These are phyloP conservation scores for Scolopax mira DNA, from an alignment of 2,113 vertebrate species.

Conservation along the genomic window DNA sequence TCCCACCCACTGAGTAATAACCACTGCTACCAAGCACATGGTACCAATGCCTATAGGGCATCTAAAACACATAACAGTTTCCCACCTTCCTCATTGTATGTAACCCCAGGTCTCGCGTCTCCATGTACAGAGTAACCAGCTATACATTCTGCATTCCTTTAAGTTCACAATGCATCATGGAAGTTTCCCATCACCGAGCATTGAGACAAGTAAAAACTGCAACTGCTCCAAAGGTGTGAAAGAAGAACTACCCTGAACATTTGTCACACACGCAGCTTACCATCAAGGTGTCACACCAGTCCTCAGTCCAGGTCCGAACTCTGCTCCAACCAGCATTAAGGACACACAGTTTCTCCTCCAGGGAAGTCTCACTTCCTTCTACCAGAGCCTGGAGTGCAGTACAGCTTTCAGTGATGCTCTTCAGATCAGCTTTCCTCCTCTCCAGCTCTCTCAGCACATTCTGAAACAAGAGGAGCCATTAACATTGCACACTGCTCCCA, in stretches of 20 bases:
- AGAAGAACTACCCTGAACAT: neutral
- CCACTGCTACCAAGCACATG: neutral
- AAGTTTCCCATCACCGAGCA: neutral
- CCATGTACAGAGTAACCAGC: neutral
- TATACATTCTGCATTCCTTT: neutral
- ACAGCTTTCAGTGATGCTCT: slow-evolving; percentile 84
- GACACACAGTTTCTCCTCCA: slow-evolving; percentile 86
- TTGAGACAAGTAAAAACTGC: neutral
- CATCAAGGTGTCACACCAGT: slow-evolving; percentile 90
- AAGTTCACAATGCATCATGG: neutral
- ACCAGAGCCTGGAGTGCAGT: slow-evolving; percentile 85
- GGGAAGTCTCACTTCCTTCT: slow-evolving; percentile 81
- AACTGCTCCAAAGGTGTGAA: neutral
- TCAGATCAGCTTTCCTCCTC: slow-evolving; percentile 84
- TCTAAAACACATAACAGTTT: neutral
- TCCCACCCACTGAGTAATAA: neutral
- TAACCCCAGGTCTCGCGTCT: neutral
- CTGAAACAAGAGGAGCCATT: slow-evolving; percentile 71
- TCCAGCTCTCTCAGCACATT: slow-evolving; percentile 90
- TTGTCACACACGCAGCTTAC: slow-evolving; percentile 58
- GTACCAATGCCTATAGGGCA: neutral
- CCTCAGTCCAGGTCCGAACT: slow-evolving; percentile 88
- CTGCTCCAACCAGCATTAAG: slow-evolving; percentile 88
- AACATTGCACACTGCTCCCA: neutral
- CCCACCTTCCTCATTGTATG: neutral